Evolutionary conservation across 35 echinoderm and acorn worm genomes (phyloP).

Genomic region (Lytechinus variegatus): DNA sequence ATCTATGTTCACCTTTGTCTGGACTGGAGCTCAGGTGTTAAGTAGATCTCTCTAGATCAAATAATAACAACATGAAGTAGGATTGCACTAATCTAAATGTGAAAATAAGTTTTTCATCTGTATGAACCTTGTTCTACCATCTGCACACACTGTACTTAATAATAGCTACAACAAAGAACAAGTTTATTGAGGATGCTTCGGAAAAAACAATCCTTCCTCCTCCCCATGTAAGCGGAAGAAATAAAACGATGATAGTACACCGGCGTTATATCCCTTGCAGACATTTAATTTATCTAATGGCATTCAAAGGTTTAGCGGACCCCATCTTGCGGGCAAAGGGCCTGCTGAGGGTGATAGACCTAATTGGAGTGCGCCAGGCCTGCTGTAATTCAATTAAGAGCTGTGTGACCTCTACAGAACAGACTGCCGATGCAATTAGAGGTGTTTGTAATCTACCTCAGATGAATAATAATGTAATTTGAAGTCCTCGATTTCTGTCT

Average conservation of each 20-base stretch:
- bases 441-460: slow-evolving; percentile 26
- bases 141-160: neutral
- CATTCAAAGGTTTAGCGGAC: neutral
- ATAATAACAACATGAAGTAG: neutral
- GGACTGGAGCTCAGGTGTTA: neutral
- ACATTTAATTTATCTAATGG: slow-evolving; percentile 46
- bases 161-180: neutral
- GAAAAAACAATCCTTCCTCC: neutral
- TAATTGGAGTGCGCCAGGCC: slow-evolving; percentile 19
- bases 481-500: slow-evolving; percentile 10
- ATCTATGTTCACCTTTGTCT: neutral
- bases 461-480: slow-evolving; percentile 43
- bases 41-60: neutral
- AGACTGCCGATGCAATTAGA: slow-evolving; percentile 15
- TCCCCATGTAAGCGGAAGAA: neutral
- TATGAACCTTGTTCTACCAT: neutral
- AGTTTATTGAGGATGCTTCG: neutral
- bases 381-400: slow-evolving; percentile 28
- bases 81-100: neutral
- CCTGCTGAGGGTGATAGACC: neutral
- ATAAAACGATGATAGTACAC: slow-evolving; percentile 11
- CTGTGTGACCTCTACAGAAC: neutral
- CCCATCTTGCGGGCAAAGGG: neutral
- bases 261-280: neutral
- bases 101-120: no score